phyloP scores from a whole-genome alignment of 1,140 invertebrate genomes.

The Branchinecta lindahli region DNA sequence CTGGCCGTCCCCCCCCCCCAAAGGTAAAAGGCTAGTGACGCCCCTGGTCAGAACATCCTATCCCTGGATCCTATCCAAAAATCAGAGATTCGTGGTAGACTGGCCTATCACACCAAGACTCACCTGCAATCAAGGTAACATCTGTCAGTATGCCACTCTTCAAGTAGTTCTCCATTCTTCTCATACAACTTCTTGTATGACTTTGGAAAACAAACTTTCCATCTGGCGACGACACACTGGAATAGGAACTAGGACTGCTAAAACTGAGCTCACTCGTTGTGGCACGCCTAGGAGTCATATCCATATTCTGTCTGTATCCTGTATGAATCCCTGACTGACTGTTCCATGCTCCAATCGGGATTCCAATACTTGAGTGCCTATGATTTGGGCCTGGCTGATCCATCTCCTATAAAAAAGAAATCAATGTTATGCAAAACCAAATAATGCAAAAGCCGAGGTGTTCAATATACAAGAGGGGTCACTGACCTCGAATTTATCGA shows the following conservation, averaged over 20 bases:
- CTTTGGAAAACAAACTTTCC: slow-evolving; percentile 6
- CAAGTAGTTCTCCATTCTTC: slow-evolving; percentile 18
- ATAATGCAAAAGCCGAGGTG: no score
- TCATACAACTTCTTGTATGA: slow-evolving; percentile 16
- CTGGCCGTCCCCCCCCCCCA: no score
- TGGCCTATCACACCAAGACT: no score
- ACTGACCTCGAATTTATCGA: no score
- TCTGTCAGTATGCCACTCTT: slow-evolving; percentile 15
- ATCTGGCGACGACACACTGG: neutral
- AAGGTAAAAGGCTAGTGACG: no score
- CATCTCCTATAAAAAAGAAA: neutral
- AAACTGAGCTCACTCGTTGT: neutral
- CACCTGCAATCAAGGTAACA: slow-evolving; percentile 20
- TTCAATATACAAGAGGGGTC: no score
- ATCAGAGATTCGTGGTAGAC: no score
- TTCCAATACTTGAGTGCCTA: slow-evolving; percentile 2
- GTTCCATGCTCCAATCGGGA: neutral
- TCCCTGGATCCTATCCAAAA: no score
- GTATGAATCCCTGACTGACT: neutral
- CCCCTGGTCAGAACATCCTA: no score
- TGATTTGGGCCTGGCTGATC: neutral
- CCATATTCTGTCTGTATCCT: neutral
- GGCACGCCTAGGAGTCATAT: neutral
- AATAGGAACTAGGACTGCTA: neutral
- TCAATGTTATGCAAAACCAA: no score